Evolutionary conservation across 2,797 vertebrate genomes (phyloP).

Genomic region (Pogoniulus pusillus): DNA sequence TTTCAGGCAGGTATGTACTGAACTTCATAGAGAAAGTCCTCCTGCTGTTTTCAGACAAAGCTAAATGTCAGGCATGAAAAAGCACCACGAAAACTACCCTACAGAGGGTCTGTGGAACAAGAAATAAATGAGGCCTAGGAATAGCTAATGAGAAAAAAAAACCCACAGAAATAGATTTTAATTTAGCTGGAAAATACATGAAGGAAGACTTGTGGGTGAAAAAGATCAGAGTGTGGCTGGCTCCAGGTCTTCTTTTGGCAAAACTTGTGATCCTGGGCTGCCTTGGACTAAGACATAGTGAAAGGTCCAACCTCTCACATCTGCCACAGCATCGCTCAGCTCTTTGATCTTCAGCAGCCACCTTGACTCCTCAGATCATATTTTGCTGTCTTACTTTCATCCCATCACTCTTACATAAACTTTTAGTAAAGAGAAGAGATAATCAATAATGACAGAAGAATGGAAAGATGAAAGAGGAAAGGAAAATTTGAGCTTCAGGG

Average conservation of each 20-base stretch:
- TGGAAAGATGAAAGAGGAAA: slow-evolving; percentile 23
- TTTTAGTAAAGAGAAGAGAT: slow-evolving; percentile 28
- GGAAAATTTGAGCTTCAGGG: slow-evolving; percentile 10
- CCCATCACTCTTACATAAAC: neutral
- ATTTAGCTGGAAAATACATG: neutral
- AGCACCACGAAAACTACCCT: neutral
- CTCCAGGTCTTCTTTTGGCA: neutral
- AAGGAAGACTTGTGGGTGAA: neutral
- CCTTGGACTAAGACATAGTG: neutral
- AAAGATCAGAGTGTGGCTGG: neutral
- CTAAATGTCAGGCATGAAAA: neutral
- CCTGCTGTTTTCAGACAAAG: slow-evolving; percentile 26
- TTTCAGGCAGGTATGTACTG: neutral
- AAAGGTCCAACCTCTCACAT: neutral
- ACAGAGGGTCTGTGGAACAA: neutral
- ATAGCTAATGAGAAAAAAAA: neutral
- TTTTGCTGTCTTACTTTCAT: slow-evolving; percentile 21
- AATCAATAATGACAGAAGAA: neutral
- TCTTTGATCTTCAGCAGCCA: slow-evolving; percentile 15
- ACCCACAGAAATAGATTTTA: neutral
- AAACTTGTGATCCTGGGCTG: neutral
- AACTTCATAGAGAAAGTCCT: neutral
- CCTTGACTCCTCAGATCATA: neutral
- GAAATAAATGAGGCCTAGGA: neutral
- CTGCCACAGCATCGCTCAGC: neutral